Evolutionary conservation across 2,113 vertebrate species (phyloP).

Genomic region (Butorides virescens): DNA sequence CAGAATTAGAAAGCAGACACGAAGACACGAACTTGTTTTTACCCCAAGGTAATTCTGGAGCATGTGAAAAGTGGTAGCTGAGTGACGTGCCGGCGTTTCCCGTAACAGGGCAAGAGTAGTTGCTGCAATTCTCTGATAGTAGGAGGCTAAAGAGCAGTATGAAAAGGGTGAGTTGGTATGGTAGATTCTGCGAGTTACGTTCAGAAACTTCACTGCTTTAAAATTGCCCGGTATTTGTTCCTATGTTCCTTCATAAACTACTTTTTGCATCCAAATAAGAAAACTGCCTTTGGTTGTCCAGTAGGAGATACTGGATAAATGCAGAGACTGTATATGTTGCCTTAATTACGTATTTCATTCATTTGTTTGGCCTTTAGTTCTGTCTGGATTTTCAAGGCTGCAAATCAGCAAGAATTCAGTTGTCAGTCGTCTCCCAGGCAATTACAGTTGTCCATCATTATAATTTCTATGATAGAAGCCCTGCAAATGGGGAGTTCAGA

Average conservation of each 20-base stretch:
- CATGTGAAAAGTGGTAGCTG: not conserved
- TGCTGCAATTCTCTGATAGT: not conserved
- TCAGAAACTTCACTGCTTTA: not conserved
- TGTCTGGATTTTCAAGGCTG: constrained; percentile 4
- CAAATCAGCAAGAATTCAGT: not conserved
- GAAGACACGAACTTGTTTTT: not conserved
- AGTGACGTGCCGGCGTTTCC: not conserved
- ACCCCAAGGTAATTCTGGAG: constrained; percentile 1
- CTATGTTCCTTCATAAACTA: not conserved
- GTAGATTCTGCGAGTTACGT: not conserved
- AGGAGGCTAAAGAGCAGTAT: not conserved
- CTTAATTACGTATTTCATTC: not conserved
- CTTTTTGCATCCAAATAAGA: not conserved
- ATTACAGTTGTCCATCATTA: not conserved
- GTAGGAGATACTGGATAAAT: not conserved
- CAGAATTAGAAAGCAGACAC: constrained; percentile 38
- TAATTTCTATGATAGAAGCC: not conserved
- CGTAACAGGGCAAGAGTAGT: not conserved
- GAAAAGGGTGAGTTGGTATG: not conserved
- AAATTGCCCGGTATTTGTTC: not conserved
- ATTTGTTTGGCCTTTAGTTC: constrained; percentile 23
- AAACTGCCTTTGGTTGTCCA: not conserved
- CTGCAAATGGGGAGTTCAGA: not conserved
- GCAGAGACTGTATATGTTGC: not conserved
- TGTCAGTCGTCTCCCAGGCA: not conserved